A percentile compares a stretch with the other conserved stretches of the same genome.
Conservation (phyloP, 2,113 vertebrate genomes). For the Nicator chloris region DNA sequence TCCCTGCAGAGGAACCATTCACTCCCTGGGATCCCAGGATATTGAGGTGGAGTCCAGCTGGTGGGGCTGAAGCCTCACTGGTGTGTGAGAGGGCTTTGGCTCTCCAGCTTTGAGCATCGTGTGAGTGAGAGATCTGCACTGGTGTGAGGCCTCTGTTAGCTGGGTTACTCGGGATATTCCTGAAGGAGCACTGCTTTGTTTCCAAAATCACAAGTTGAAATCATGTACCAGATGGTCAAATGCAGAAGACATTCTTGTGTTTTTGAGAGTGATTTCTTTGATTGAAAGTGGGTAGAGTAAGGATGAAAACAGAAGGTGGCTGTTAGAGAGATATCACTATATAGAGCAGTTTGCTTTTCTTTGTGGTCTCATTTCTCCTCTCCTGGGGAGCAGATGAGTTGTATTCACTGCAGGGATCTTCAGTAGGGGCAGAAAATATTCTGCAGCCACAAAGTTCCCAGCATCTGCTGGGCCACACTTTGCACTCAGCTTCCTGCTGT, state of each 20-base stretch:
- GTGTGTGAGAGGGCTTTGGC: not conserved
- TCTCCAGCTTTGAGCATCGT: not conserved
- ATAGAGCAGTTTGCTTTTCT: not conserved
- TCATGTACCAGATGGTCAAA: not conserved
- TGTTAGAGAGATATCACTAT: not conserved
- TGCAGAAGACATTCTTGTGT: not conserved
- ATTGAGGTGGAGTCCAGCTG: constrained; percentile 68
- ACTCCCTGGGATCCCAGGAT: constrained; percentile 52
- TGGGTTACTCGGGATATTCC: not conserved
- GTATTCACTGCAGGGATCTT: not conserved
- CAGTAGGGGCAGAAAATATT: not conserved
- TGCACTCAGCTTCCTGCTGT: not conserved
- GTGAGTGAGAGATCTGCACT: not conserved
- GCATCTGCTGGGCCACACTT: not conserved
- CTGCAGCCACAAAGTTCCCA: not conserved
- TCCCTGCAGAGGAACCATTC: constrained; percentile 70
- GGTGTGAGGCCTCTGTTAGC: not conserved
- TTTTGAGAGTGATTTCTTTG: not conserved
- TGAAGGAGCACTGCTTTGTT: not conserved
- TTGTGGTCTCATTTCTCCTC: not conserved
- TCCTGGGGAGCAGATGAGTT: not conserved
- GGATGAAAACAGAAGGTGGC: not conserved
- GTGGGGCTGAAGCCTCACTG: not conserved
- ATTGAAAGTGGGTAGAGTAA: not conserved
- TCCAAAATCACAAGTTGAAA: not conserved